Evolutionary conservation across 2,888 invertebrate species (phyloP), one percentile per base, ranked within the genome.

Genomic region (Dicranocentrus wangi): DNA sequence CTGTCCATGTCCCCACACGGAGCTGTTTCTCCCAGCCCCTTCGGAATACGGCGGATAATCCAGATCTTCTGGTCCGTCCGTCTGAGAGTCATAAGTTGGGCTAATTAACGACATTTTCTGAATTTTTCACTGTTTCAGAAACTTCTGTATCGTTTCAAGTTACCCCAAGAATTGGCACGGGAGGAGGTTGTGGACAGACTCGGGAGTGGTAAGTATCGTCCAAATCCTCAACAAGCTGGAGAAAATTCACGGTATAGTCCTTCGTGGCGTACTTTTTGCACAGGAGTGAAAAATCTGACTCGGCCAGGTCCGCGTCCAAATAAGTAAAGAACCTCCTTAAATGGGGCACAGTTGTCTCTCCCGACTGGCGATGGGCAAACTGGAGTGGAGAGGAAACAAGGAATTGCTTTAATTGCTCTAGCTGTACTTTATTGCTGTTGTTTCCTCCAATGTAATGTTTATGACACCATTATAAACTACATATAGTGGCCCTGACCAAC

Each of bases 241-340:
- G 91, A 87, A 94, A 95, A 89, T 94, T 94, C 0, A 95, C 89
- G 25, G 93, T 93, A 88, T 93, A 94, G 1, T 92, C 92, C 88
- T 94, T 93, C 88, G 93, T 93, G 87, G 93, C 91, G 89, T 93
- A 95, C 86, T 82, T 82, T 87, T 94, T 93, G 73, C 94, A 91
- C 15, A 95, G 89, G 60, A 95, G 89, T 87, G 92, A 90, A 88
- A 93, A 94, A 89, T 95, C 94, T 19, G 93, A 92, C 1, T 93
- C 90, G 0, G 93, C 92, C 19, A 94, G 89, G 28, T 92, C 89
- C 81, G 94, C 91, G 69, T 93, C 92, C 87, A 94, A 89, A 88
- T 93, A 94, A 87, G 92, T 91, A 17, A 95, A 89, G 77, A 95
- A 91, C 81, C 94, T 91, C 0, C 92, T 92, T 88, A 95, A 94